A percentile compares a stretch with the other conserved stretches of the same genome.
These are phyloP conservation scores for Strigamia crassipes DNA, from an alignment of 2,888 invertebrate genomes.

Conservation along the genomic window DNA sequence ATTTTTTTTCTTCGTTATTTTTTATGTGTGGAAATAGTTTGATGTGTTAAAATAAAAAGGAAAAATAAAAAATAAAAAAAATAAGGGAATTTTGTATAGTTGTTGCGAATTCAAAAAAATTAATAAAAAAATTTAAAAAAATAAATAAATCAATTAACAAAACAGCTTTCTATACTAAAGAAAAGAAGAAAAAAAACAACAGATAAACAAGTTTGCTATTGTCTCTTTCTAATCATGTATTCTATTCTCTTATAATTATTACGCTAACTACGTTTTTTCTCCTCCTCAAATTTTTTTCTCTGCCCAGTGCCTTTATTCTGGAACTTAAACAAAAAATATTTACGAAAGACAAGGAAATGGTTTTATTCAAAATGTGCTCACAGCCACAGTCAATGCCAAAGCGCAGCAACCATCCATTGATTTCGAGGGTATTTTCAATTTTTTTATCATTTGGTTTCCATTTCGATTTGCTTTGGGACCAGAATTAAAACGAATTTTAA, in stretches of 20 bases:
- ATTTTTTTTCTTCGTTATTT: not conserved
- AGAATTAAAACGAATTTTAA: not conserved
- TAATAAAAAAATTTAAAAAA: too few species aligned
- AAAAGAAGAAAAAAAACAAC: not conserved
- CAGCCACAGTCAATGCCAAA: constrained; percentile 10
- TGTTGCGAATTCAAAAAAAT: too few species aligned
- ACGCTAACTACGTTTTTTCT: not conserved
- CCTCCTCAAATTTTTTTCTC: constrained; percentile 10
- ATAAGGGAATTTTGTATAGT: not conserved
- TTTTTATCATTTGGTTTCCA: not conserved
- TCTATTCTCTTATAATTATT: constrained; percentile 10
- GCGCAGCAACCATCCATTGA: not conserved
- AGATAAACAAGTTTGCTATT: not conserved
- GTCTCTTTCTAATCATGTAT: constrained; percentile 10
- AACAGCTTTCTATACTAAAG: not conserved
- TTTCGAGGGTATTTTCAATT: not conserved
- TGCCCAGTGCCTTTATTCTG: constrained; percentile 10
- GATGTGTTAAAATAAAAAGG: too few species aligned
- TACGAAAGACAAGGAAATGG: not conserved
- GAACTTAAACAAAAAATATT: constrained; percentile 1
- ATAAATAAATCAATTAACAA: too few species aligned
- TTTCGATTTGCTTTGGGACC: not conserved
- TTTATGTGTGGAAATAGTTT: not conserved
- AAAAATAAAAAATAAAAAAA: not conserved
- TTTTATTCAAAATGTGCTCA: constrained; percentile 3